Conservation (phyloP, 2,888 invertebrate genomes). For the Drosophila sordidapex region DNA sequence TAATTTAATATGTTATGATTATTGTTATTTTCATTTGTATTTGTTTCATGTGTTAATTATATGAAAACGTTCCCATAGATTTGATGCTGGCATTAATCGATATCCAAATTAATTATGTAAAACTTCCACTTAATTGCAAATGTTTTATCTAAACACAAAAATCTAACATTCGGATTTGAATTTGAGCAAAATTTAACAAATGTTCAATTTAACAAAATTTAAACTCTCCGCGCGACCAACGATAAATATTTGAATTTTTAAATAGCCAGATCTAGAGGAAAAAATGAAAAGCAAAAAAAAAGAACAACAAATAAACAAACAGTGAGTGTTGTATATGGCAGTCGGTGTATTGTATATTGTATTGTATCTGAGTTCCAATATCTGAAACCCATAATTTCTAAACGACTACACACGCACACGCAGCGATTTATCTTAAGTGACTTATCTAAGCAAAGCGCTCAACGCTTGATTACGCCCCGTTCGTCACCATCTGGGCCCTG, state of each 20-base stretch:
- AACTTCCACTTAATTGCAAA: constrained; percentile 70
- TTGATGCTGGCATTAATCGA: constrained; percentile 28
- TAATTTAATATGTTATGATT: not conserved
- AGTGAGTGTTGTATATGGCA: constrained; percentile 35
- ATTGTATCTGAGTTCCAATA: constrained; percentile 65
- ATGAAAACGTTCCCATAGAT: constrained; percentile 48
- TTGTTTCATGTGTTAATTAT: not conserved
- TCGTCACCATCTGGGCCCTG: constrained; percentile 35
- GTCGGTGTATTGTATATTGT: constrained; percentile 41
- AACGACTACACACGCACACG: constrained; percentile 50
- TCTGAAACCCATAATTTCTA: constrained; percentile 73
- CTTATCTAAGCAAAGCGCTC: constrained; percentile 76
- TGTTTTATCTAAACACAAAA: constrained; percentile 45
- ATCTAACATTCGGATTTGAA: constrained; percentile 45
- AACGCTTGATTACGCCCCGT: constrained; percentile 65
- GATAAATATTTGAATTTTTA: constrained; percentile 60
- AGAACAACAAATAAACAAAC: constrained; percentile 23
- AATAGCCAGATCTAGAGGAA: constrained; percentile 18
- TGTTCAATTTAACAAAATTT: constrained; percentile 70
- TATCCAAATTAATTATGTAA: constrained; percentile 71
- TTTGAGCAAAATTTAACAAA: constrained; percentile 69
- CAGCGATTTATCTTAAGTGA: constrained; percentile 72
- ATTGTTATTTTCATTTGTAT: not conserved
- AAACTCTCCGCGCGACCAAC: constrained; percentile 48
- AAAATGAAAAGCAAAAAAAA: not conserved